These are phyloP conservation scores for Asbolus verrucosus DNA, from an alignment of 1,140 invertebrate species.

Conservation along the genomic window DNA sequence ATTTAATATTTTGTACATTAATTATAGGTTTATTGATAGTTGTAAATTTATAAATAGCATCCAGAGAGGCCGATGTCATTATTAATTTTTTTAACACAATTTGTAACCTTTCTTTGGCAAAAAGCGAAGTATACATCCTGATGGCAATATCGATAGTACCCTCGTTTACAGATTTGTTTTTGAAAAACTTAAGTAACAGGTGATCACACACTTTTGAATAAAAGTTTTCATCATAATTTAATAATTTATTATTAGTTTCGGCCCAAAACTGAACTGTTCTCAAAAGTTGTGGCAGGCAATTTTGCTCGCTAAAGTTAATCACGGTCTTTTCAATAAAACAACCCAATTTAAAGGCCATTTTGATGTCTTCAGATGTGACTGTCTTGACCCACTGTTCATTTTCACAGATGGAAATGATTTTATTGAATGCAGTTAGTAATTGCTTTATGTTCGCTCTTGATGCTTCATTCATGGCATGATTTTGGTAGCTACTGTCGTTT, in stretches of 20 bases:
- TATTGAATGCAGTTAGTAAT: constrained; percentile 66
- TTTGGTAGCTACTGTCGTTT: constrained; percentile 57
- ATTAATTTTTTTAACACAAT: constrained; percentile 64
- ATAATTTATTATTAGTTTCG: constrained; percentile 53
- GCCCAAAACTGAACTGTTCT: constrained; percentile 57
- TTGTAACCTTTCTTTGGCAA: constrained; percentile 64
- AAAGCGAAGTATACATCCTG: constrained; percentile 59
- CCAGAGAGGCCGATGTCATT: constrained; percentile 65
- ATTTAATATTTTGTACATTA: constrained; percentile 46
- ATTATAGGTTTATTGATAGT: constrained; percentile 41
- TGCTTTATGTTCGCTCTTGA: constrained; percentile 60
- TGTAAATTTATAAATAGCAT: constrained; percentile 59
- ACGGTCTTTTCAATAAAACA: constrained; percentile 67
- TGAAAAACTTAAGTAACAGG: constrained; percentile 62
- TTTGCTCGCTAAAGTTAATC: constrained; percentile 60
- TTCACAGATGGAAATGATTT: constrained; percentile 66
- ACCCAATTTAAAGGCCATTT: constrained; percentile 66
- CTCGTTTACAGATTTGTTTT: constrained; percentile 52
- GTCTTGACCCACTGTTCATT: constrained; percentile 65
- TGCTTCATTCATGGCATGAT: constrained; percentile 55
- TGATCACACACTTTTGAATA: constrained; percentile 61
- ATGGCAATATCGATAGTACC: constrained; percentile 57
- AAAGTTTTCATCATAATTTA: constrained; percentile 55
- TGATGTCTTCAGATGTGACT: constrained; percentile 65
- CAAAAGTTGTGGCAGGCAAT: constrained; percentile 54